Evolutionary conservation across 2,797 vertebrate species (phyloP), one percentile per base, ranked within the genome.

Genomic region (Anguilla obscura): DNA sequence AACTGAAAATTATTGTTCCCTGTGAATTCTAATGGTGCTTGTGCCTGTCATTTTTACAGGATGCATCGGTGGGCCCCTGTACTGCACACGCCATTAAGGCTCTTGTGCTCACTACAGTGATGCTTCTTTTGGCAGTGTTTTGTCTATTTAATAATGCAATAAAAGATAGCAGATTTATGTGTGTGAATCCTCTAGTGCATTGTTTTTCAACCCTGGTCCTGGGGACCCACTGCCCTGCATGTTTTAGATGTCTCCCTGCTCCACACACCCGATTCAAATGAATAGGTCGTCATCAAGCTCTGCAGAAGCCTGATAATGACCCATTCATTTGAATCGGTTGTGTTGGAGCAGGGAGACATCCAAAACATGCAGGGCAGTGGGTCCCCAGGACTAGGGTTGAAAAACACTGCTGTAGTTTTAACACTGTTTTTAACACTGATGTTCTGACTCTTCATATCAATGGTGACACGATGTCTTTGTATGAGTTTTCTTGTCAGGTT

Each of bases 401-500:
- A 45, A 45, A 45, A 45, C 40, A 45, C 40, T 45, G 40, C 40
- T 45, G 3, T 45, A 45, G 40, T n/a, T n/a, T n/a, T n/a, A n/a
- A n/a, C n/a, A n/a, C n/a, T 79, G 36, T 79, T 79, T 45, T 27
- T 69, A n/a, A 66, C 54, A 56, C 14, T 56, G 54, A 12, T 45
- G 69, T 79, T 40, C 16, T 82, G 45, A n/a, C 45, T 50, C 79
- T 82, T 82, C 45, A 50, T 45, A 10, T 45, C 79, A 50, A 21
- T 82, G 45, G 79, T n/a, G 40, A 48, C 21, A 48, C n/a, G 24
- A 45, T 82, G 79, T 82, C 40, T 48, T 50, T 9, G 36, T 45
- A 80, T 48, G 21, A 82, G 45, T 82, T n/a, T 82, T 24, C 79
- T 24, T 50, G 40, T 82, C 79, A 82, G 79, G 79, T 82, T 1